phyloP scores from a whole-genome alignment of 1,140 invertebrate species.

The Ceratina japonica region DNA sequence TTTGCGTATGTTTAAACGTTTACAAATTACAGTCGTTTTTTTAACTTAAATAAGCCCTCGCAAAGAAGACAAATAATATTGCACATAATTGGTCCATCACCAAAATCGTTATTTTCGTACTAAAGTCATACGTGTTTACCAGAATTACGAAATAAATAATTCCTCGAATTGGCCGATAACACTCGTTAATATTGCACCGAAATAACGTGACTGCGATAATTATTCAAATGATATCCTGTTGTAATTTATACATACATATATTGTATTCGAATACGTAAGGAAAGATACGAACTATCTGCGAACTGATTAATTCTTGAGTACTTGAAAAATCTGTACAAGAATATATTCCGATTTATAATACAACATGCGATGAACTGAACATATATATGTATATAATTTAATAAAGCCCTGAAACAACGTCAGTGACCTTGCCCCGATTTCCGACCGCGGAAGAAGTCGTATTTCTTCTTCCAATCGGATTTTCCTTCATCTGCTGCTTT shows the following conservation, averaged over 20 bases:
- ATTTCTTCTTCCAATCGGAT: slow-evolving; percentile 64
- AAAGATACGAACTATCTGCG: background rate
- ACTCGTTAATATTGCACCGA: slow-evolving; percentile 53
- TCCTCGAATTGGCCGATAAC: slow-evolving; percentile 28
- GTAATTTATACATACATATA: background rate
- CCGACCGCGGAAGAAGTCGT: slow-evolving; percentile 56
- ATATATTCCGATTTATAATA: slow-evolving; percentile 17
- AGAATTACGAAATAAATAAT: slow-evolving; percentile 28
- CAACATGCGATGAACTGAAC: background rate
- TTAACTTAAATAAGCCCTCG: background rate
- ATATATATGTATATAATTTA: slow-evolving; percentile 33
- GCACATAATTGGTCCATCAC: slow-evolving; percentile 56
- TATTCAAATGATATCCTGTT: background rate
- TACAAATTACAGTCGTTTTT: slow-evolving; percentile 44
- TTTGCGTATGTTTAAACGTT: slow-evolving; percentile 9
- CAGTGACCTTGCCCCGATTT: slow-evolving; percentile 75
- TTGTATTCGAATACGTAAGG: background rate
- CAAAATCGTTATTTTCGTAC: slow-evolving; percentile 41
- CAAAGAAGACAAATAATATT: slow-evolving; percentile 36
- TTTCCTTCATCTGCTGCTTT: slow-evolving; percentile 63
- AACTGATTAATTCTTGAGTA: background rate
- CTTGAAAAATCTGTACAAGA: slow-evolving; percentile 6
- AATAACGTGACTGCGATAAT: background rate
- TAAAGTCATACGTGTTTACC: slow-evolving; percentile 21
- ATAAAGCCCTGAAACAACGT: slow-evolving; percentile 76